Evolutionary conservation across 2,113 vertebrate genomes (phyloP), one percentile per base, ranked within the genome.

Genomic region (Taurulus bubalis): DNA sequence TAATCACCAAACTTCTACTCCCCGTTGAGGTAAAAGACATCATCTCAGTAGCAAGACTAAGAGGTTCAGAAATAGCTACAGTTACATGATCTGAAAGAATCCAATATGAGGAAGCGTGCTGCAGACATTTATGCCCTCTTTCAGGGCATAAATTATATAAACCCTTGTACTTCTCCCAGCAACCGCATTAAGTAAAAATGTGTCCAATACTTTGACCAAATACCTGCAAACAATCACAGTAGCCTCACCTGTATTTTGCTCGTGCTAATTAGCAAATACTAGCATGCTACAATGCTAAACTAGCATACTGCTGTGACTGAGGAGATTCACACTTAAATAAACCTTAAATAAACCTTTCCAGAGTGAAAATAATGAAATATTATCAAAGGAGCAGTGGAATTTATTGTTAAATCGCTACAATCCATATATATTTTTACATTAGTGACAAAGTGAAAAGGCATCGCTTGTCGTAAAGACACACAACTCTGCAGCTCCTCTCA

Each of bases 1-100:
- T 74, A 69, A 71, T 85, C 86, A 75, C 42, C 58, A 42, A 55
- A 51, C 64, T 2, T 63, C 73, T 63, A 82, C 85, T 89, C 83
- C 87, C 72, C 20, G 32, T 9, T 64, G 42, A 75, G 51, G 36
- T 68, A 10, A 75, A 75, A 55, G 24, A 78, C 70, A 32, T 64
- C 34, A 47, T 47, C 15, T 18, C 5, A 47, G 45, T 47, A 56
- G 68, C n/a, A 20, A 2, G 26, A 49, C 22, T 58, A 24, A 72
- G n/a, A 51, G 64, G 20, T 38, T 15, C 20, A 78, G 40, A 51
- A 45, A 36, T 11, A 55, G 47, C 56, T 59, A 45, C 2, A 24
- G 62, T 10, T 30, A 32, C 32, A 77, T 38, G 45, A 45, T 60
- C 18, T 36, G 28, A 28, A 73, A 45, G 26, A 58, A 49, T 38